A percentile compares a stretch with the other conserved stretches of the same genome.
Conservation (phyloP, 2,888 invertebrate species). For the Drosophila crucigera region DNA sequence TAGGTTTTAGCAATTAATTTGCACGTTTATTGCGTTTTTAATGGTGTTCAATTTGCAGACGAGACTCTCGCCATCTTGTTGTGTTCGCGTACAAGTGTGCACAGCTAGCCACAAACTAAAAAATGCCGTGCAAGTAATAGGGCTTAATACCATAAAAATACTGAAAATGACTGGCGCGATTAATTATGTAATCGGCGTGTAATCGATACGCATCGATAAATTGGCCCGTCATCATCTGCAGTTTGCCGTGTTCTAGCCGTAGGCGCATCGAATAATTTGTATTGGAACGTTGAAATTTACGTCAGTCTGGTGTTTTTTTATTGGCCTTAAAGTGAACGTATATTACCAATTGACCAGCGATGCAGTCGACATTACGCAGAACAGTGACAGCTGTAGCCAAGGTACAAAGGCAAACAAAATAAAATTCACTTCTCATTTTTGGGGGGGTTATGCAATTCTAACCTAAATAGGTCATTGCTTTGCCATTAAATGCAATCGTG, state of each 20-base stretch:
- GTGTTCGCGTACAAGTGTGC: constrained; percentile 70
- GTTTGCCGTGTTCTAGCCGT: constrained; percentile 51
- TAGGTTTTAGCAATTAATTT: constrained; percentile 47
- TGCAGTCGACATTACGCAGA: constrained; percentile 81
- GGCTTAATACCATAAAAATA: constrained; percentile 19
- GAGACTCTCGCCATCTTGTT: constrained; percentile 74
- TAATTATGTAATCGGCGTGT: background rate
- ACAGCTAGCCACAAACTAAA: constrained; percentile 53
- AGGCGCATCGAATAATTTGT: constrained; percentile 39
- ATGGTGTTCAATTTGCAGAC: constrained; percentile 51
- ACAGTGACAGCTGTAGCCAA: constrained; percentile 70
- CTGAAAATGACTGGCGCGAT: background rate
- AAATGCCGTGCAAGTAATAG: constrained; percentile 19
- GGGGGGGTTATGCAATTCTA: constrained; percentile 81
- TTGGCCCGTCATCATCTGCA: constrained; percentile 46
- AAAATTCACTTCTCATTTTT: constrained; percentile 21
- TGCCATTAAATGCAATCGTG: constrained; percentile 39
- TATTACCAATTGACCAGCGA: constrained; percentile 49
- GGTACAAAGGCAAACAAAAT: constrained; percentile 59
- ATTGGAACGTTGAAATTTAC: constrained; percentile 53
- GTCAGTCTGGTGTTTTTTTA: constrained; percentile 51
- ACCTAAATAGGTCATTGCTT: constrained; percentile 65
- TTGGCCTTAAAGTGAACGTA: constrained; percentile 19
- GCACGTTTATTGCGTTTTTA: constrained; percentile 62
- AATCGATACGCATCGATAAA: constrained; percentile 34